phyloP scores from a whole-genome alignment of 2,888 invertebrate genomes.

The Apamea monoglypha region DNA sequence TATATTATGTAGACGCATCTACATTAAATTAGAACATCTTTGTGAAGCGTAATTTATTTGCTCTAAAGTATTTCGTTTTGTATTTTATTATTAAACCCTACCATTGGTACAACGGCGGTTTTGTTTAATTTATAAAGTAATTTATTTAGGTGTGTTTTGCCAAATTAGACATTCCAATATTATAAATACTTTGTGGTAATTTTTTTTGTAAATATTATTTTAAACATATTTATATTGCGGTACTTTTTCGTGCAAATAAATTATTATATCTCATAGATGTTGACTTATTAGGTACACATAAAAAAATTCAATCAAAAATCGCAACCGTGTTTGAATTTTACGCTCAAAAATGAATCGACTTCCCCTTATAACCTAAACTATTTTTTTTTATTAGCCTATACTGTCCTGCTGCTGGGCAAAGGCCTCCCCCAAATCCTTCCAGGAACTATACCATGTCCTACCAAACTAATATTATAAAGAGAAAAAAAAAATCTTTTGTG shows the following conservation, averaged over 20 bases:
- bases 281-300: background rate
- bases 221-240: background rate
- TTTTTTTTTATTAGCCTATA: too few relatives aligned
- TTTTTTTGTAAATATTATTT: too few relatives aligned
- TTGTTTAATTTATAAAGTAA: background rate
- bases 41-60: background rate
- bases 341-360: background rate
- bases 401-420: too few relatives aligned
- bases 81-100: background rate
- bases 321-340: background rate
- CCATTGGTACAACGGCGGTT: background rate
- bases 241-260: background rate
- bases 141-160: background rate
- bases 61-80: background rate
- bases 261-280: background rate
- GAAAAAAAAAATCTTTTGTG: too few relatives aligned
- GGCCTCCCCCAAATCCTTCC: too few relatives aligned
- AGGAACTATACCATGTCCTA: too few relatives aligned
- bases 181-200: too few relatives aligned
- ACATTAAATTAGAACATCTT: constrained; percentile 4
- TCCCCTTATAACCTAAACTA: background rate
- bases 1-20: background rate
- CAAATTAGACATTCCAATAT: background rate
- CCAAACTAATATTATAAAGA: too few relatives aligned
- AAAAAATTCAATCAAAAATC: background rate